Conservation (phyloP, 2,113 vertebrate genomes). For the Capra hircus region DNA sequence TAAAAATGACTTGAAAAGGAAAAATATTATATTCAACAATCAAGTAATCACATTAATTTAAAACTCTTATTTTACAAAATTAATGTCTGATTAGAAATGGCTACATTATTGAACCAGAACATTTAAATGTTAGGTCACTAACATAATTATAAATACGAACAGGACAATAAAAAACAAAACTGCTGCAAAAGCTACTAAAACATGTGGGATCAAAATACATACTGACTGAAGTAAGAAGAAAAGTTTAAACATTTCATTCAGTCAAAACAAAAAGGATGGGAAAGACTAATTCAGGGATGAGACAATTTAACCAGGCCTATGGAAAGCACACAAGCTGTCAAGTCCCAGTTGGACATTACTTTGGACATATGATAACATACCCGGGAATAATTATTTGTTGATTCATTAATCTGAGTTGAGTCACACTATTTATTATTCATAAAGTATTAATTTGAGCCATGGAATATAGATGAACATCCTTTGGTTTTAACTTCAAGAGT, state of each 20-base stretch:
- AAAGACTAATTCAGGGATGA: background rate
- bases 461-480: background rate
- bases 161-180: slow-evolving; percentile 17
- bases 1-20: slow-evolving; percentile 12
- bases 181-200: slow-evolving; percentile 31
- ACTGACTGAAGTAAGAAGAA: background rate
- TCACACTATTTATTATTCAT: background rate
- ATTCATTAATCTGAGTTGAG: background rate
- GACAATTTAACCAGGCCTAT: background rate
- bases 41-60: slow-evolving; percentile 9
- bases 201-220: background rate
- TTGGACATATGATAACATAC: background rate
- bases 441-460: background rate
- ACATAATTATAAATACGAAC: background rate
- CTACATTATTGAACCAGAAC: background rate
- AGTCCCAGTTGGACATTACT: background rate
- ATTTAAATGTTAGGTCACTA: background rate
- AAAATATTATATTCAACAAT: background rate
- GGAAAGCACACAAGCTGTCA: background rate
- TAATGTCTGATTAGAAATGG: background rate
- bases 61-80: slow-evolving; percentile 13
- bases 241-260: slow-evolving; percentile 25
- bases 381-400: background rate
- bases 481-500: background rate
- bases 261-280: background rate